Evolutionary conservation across 1,140 invertebrate genomes (phyloP), one percentile per base, ranked within the genome.

Genomic region (Diorhabda elongata): DNA sequence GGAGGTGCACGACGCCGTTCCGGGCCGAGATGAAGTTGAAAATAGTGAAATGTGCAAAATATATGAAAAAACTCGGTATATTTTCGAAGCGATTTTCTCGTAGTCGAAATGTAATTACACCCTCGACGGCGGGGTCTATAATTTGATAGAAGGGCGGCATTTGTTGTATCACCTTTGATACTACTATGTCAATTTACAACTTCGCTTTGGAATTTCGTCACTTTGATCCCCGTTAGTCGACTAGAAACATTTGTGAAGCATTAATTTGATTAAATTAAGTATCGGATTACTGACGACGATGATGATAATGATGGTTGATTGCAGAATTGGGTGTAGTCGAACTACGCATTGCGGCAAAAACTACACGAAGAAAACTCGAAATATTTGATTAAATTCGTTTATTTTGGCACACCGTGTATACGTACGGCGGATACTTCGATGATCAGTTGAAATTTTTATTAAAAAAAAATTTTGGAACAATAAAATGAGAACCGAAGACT

Each of bases 41-140:
- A 26, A 26, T 26, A 26, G 26, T 26, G 26, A 26, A 26, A 26
- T 26, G 26, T 26, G 26, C 26, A 26, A 26, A 26, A 26, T 26
- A 26, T 26, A 26, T 26, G 1, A 26, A 26, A 26, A 26, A 60
- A 44, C 66, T 64, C 71, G 68, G 72, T 76, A 78, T 79, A 78
- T 80, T 80, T 80, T 80, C 78, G 71, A 74, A 72, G 76, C 76
- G 79, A 80, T 80, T 80, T 80, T 79, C 77, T 79, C 72, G 74
- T 65, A 74, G 76, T 67, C 77, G 78, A 71, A 69, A 77, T 79
- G 76, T 79, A 80, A 80, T 80, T 80, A 80, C 79, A 78, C 78
- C 79, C 77, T 75, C 79, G n/a, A 52, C 4, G 26, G 47, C 77
- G 75, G 74, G 78, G 66, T 61, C 64, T 75, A 75, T 80, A 80